These are phyloP conservation scores for Taeniopygia guttata DNA, from an alignment of 2,797 vertebrate species.

Conservation along the genomic window DNA sequence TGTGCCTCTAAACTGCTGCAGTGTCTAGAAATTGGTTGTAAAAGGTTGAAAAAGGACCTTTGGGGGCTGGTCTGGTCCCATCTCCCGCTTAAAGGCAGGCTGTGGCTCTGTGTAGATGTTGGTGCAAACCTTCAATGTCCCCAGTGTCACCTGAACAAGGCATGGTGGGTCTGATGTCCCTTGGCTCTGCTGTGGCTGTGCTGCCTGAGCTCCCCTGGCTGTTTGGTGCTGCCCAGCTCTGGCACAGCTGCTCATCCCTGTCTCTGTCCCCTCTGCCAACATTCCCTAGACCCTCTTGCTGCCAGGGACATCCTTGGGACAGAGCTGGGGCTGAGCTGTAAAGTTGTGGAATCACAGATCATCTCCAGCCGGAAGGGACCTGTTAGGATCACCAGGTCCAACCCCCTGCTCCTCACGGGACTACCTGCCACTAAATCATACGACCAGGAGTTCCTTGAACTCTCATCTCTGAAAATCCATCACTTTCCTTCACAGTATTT, in stretches of 20 bases:
- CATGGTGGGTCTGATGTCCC: not conserved
- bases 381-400: not conserved
- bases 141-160: not conserved
- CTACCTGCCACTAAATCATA: not conserved
- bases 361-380: not conserved
- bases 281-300: rapidly evolving
- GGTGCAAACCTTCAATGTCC: not conserved
- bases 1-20: not conserved
- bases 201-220: not conserved
- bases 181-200: not conserved
- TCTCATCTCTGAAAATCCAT: not conserved
- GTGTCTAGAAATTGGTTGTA: not conserved
- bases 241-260: not conserved
- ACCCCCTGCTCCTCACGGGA: not conserved
- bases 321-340: not conserved
- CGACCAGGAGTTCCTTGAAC: not conserved
- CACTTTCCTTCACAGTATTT: not conserved
- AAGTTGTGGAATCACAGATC: not conserved
- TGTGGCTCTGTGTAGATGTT: not conserved
- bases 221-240: not conserved
- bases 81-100: not conserved
- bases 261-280: not conserved
- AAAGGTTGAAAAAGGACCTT: not conserved
- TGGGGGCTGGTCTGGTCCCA: too few relatives aligned
- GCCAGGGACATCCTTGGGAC: rapidly evolving